Evolutionary conservation across 1,140 invertebrate genomes (phyloP), one percentile per base, ranked within the genome.

Genomic region (Eubasilissa regina): DNA sequence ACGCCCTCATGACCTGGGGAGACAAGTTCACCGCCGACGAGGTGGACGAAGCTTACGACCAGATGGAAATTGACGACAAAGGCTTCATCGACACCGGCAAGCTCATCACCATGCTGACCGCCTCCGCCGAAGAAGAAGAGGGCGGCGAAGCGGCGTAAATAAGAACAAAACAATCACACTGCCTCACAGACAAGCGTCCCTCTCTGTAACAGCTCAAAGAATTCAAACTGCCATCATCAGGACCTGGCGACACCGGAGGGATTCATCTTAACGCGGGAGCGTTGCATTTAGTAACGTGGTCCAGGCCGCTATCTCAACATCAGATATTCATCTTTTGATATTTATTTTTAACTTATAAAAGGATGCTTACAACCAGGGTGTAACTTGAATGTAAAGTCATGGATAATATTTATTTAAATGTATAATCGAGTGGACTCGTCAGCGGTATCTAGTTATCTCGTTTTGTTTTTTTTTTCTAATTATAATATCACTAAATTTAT

Each of bases 21-120:
- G 97, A 99, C 87, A 99, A 98, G 91, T 99, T 99, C 92, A 93
- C 93, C 84, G 91, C 93, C 84, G 94, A 96, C 86, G 97, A 99
- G 89, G 94, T 97, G 84, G 95, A 97, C 87, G 96, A 98, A 86
- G 96, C 97, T 56, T 98, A 94, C 89, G 97, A 98, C 88, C 95
- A 97, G 88, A 96, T 98, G 91, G 96, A 96, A 43, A 96, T 99
- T 85, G 96, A 98, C 87, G 95, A 95, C 86, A 95, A 95, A 84
- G 96, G 97, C 86, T 94, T 94, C 89, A 97, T 99, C 85, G 97
- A 99, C 90, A 97, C 97, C 86, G 91, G 90, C 80, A 94, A 94
- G 86, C 94, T 98, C 84, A 96, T 97, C 88, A 91, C 92, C 85
- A 94, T 96, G 91, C 91, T 98, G 83, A 97, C 96, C 83, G 95